Conservation (phyloP, 2,888 invertebrate species). For the Hypena proboscidalis region DNA sequence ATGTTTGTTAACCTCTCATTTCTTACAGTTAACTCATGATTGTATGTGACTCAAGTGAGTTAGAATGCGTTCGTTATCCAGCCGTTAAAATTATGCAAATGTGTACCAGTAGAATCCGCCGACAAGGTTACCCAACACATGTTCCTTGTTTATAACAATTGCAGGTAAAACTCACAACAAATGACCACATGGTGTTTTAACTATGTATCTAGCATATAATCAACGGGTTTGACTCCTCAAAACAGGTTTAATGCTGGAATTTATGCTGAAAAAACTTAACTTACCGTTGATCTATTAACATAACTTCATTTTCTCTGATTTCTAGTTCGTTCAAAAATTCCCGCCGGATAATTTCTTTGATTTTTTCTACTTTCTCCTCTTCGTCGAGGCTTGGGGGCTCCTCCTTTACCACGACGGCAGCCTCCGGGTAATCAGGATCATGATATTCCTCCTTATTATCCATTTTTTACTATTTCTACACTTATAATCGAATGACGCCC, state of each 20-base stretch:
- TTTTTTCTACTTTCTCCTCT: slow-evolving; percentile 78
- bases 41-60: too few species aligned
- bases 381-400: slow-evolving; percentile 54
- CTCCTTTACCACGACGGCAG: slow-evolving; percentile 52
- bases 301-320: slow-evolving; percentile 89
- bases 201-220: background rate
- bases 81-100: too few species aligned
- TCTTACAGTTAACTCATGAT: too few species aligned
- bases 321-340: slow-evolving; percentile 90
- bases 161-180: slow-evolving; percentile 4
- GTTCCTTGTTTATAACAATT: background rate
- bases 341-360: slow-evolving; percentile 87
- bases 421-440: slow-evolving; percentile 85
- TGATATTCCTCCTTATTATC: slow-evolving; percentile 81
- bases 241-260: slow-evolving; percentile 9
- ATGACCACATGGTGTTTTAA: slow-evolving; percentile 9
- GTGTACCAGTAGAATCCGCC: background rate
- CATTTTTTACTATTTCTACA: slow-evolving; percentile 61
- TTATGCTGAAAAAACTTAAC: slow-evolving; percentile 45
- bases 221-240: background rate
- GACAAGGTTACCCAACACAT: slow-evolving; percentile 1
- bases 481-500: slow-evolving; percentile 61
- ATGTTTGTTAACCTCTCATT: too few species aligned
- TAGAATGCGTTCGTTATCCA: too few species aligned
- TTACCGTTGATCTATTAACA: slow-evolving; percentile 88